phyloP scores from a whole-genome alignment of 2,113 vertebrate species.

The Elephas maximus region DNA sequence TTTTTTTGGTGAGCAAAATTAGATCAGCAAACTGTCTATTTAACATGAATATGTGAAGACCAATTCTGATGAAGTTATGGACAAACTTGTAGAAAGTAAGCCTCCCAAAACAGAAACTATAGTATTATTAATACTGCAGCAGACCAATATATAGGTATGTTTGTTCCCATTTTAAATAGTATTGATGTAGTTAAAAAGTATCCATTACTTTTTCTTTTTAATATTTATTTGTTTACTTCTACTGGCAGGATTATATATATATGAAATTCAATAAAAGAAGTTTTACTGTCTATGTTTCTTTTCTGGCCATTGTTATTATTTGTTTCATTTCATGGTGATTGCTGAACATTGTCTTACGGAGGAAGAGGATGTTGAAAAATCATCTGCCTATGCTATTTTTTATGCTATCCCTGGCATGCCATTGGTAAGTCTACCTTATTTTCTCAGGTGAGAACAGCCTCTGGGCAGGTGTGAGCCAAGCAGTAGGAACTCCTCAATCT shows the following conservation, averaged over 20 bases:
- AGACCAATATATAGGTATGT: neutral
- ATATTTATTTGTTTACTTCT: neutral
- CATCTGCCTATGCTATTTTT: neutral
- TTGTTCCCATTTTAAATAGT: conserved; percentile 1
- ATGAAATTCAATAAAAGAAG: neutral
- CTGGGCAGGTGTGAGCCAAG: neutral
- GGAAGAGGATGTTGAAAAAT: neutral
- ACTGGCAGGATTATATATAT: neutral
- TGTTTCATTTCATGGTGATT: neutral
- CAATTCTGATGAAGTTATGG: conserved; percentile 4
- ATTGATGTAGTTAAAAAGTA: neutral
- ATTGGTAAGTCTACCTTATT: neutral
- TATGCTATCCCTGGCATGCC: neutral
- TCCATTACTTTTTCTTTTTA: neutral
- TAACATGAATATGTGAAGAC: neutral
- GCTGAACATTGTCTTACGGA: neutral
- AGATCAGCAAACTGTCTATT: neutral
- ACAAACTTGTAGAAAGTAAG: conserved; percentile 41
- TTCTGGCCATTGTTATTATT: neutral
- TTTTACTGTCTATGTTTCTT: neutral
- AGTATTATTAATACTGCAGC: neutral
- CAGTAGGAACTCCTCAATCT: neutral
- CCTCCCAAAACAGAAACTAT: neutral
- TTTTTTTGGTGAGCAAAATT: neutral
- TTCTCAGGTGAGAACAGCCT: neutral